Conservation (phyloP, 2,113 vertebrate genomes). For the Orientallactaga bullata region DNA sequence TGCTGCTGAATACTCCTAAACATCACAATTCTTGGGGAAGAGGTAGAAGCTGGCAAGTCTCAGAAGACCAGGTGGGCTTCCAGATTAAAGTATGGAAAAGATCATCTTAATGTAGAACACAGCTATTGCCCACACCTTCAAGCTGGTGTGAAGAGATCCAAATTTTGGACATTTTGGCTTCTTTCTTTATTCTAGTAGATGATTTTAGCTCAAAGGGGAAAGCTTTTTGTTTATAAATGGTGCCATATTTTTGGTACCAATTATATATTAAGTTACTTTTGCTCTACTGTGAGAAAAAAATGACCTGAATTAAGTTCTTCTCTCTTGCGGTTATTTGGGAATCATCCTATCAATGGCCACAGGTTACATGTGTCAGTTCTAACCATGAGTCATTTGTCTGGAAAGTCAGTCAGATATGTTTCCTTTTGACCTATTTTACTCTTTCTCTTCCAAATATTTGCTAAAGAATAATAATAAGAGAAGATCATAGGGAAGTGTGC, state of each 20-base stretch:
- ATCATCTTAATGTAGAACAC: neutral
- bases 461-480: neutral
- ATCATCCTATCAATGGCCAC: neutral
- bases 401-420: neutral
- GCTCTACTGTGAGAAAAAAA: neutral
- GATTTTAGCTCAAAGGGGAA: neutral
- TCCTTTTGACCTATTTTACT: neutral
- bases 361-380: neutral
- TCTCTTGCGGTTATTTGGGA: neutral
- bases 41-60: neutral
- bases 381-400: neutral
- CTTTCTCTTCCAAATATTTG: neutral
- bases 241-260: neutral
- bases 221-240: neutral
- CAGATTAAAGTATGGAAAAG: neutral
- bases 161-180: neutral
- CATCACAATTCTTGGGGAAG: neutral
- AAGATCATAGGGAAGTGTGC: neutral
- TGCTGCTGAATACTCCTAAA: neutral
- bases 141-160: neutral
- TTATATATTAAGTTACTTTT: constrained; percentile 20
- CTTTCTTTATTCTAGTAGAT: neutral
- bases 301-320: neutral
- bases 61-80: neutral
- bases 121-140: neutral